These are phyloP conservation scores for Gadopsis marmoratus DNA, from an alignment of 2,797 vertebrate species.

Conservation along the genomic window DNA sequence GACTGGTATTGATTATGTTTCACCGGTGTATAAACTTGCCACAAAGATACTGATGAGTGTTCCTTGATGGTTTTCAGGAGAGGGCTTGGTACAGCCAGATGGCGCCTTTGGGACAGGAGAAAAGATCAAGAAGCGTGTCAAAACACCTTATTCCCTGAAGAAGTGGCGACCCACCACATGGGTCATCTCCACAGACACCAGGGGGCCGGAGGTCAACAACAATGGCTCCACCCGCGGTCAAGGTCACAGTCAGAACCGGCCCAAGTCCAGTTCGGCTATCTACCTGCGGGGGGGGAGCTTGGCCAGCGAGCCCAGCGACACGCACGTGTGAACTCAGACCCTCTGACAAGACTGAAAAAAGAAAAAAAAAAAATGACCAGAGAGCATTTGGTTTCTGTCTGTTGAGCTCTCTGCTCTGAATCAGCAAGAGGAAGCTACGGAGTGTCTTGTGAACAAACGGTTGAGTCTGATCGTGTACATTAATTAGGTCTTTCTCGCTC, in stretches of 20 bases:
- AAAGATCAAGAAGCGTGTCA: conserved; percentile 98
- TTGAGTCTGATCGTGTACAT: conserved; percentile 81
- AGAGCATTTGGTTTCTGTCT: conserved; percentile 51
- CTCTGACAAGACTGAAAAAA: conserved; percentile 50
- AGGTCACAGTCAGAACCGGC: conserved; percentile 80
- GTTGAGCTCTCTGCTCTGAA: conserved; percentile 53
- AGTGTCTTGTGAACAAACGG: conserved; percentile 72
- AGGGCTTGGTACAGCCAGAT: conserved; percentile 84
- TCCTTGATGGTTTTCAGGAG: conserved; percentile 79
- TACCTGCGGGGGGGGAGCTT: conserved; percentile 90
- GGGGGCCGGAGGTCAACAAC: conserved; percentile 93
- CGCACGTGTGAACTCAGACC: conserved; percentile 90
- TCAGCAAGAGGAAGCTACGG: conserved; percentile 75
- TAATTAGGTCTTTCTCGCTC: conserved; percentile 70
- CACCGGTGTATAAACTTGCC: neutral
- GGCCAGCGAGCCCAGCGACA: conserved; percentile 89
- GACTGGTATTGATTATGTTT: neutral
- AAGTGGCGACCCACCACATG: conserved; percentile 97
- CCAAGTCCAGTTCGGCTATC: conserved; percentile 94
- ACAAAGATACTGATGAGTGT: conserved; percentile 22
- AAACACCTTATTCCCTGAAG: conserved; percentile 98
- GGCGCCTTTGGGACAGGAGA: conserved; percentile 91
- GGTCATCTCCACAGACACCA: conserved; percentile 94
- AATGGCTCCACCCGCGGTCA: conserved; percentile 71
- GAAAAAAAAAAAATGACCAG: conserved; percentile 30